A percentile compares a stretch with the other conserved stretches of the same genome.
Evolutionary conservation across 2,113 vertebrate species (phyloP).

Genomic region (Gnathonemus echidnorhynchus): DNA sequence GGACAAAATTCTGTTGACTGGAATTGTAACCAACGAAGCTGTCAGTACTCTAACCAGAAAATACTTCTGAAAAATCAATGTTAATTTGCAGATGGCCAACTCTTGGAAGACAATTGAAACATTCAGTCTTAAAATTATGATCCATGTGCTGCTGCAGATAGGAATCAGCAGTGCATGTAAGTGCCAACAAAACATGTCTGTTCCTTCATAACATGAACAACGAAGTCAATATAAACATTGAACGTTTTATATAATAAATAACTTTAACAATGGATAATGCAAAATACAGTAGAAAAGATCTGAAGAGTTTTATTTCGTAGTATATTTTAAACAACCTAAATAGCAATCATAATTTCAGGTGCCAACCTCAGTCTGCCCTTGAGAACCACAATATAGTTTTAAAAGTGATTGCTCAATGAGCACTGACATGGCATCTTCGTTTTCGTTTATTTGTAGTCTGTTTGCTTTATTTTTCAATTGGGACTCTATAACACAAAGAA

Average conservation of each 20-base stretch:
- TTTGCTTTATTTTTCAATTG: not conserved
- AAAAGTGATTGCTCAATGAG: not conserved
- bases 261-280: not conserved
- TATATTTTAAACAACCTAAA: not conserved
- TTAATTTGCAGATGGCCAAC: not conserved
- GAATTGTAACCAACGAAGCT: not conserved
- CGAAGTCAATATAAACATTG: not conserved
- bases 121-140: not conserved
- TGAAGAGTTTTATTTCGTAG: not conserved
- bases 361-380: not conserved
- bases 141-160: not conserved
- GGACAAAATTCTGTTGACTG: not conserved
- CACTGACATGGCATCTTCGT: not conserved
- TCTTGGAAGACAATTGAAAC: not conserved
- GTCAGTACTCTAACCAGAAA: not conserved
- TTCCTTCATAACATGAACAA: not conserved
- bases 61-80: conserved; percentile 7
- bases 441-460: not conserved
- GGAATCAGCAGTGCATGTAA: not conserved
- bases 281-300: not conserved
- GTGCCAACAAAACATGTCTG: not conserved
- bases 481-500: not conserved
- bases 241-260: not conserved
- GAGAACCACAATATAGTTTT: not conserved
- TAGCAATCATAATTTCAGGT: not conserved